Conservation (phyloP, 2,888 invertebrate genomes). For the Amphipyra tragopoginis region DNA sequence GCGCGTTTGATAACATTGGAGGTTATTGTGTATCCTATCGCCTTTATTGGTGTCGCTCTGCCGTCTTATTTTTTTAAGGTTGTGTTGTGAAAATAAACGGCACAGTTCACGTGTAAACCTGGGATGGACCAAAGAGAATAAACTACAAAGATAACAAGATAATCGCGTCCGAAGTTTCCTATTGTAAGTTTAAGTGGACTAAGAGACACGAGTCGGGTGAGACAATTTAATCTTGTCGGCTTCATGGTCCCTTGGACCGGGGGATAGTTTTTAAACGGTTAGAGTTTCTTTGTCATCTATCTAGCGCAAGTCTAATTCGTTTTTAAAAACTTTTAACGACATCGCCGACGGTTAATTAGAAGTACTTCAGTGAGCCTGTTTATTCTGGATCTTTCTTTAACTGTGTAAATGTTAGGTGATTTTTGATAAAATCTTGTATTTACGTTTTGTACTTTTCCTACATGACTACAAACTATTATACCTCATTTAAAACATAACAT, state of each 20-base stretch:
- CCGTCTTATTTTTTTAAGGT: slow-evolving; percentile 36
- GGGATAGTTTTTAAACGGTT: slow-evolving; percentile 80
- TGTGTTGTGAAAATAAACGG: slow-evolving; percentile 47
- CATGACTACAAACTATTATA: too few relatives aligned
- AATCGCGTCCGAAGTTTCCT: slow-evolving; percentile 79
- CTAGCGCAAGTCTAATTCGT: slow-evolving; percentile 70
- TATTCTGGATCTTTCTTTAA: neutral
- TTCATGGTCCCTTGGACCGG: slow-evolving; percentile 70
- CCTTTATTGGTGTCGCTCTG: slow-evolving; percentile 28
- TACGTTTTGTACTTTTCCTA: neutral
- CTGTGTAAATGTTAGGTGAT: neutral
- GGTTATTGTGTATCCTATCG: slow-evolving; percentile 43
- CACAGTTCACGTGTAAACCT: slow-evolving; percentile 45
- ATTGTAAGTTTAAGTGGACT: slow-evolving; percentile 78
- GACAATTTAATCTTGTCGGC: slow-evolving; percentile 84
- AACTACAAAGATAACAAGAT: slow-evolving; percentile 80
- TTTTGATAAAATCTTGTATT: neutral
- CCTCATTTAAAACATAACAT: too few relatives aligned
- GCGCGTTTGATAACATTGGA: slow-evolving; percentile 43
- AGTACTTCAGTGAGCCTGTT: slow-evolving; percentile 41
- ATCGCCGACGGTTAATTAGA: slow-evolving; percentile 68
- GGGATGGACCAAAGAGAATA: slow-evolving; percentile 61
- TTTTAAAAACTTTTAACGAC: slow-evolving; percentile 72
- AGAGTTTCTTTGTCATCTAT: slow-evolving; percentile 78
- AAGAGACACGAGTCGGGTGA: slow-evolving; percentile 74